phyloP scores from a whole-genome alignment of 2,113 vertebrate genomes.

The Turdus rufiventris region DNA sequence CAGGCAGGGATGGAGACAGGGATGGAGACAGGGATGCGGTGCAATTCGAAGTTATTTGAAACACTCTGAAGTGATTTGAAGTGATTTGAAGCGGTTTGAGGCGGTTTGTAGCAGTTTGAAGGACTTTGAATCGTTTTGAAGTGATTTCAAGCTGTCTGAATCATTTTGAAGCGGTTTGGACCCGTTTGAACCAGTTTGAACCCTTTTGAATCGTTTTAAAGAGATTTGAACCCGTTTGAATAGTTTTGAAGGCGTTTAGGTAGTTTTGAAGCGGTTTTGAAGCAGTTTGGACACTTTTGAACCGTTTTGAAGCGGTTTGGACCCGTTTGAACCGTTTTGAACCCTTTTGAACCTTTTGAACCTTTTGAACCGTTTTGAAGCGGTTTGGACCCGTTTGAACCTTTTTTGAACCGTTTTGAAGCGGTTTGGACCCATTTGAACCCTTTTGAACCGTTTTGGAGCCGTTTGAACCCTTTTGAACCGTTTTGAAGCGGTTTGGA shows the following conservation, averaged over 20 bases:
- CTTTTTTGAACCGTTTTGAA: rapidly evolving
- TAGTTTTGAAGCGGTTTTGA: no score
- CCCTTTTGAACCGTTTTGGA: rapidly evolving
- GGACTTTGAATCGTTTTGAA: no score
- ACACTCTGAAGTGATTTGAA: rapidly evolving
- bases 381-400: rapidly evolving
- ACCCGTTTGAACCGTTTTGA: background rate
- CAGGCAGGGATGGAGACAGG: background rate
- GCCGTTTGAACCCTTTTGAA: rapidly evolving
- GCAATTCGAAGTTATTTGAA: no score
- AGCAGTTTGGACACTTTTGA: no score
- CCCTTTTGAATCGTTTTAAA: no score
- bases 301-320: no score
- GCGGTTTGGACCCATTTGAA: background rate
- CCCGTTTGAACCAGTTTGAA: background rate
- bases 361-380: background rate
- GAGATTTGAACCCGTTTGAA: background rate
- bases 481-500: rapidly evolving
- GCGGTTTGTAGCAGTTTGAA: rapidly evolving
- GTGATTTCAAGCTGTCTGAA: rapidly evolving
- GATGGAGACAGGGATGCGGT: background rate
- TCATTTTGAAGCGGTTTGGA: no score
- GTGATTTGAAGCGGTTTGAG: rapidly evolving
- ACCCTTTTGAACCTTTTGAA: rapidly evolving
- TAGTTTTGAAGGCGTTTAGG: rapidly evolving